phyloP scores from a whole-genome alignment of 2,113 vertebrate genomes.

The Crotalus horridus region DNA sequence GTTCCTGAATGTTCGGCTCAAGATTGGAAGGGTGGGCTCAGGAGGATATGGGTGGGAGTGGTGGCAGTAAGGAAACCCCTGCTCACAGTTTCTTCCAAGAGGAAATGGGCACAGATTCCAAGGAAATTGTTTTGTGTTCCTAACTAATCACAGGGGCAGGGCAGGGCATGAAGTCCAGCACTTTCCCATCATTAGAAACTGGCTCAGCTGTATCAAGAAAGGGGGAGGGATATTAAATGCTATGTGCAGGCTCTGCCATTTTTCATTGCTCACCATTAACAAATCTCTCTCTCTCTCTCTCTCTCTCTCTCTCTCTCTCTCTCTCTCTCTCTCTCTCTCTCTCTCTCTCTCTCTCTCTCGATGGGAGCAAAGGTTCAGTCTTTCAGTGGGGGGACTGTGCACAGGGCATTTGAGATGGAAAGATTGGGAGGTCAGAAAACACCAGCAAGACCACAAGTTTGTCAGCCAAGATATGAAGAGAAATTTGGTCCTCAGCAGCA shows the following conservation, averaged over 20 bases:
- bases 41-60: slow-evolving; percentile 63
- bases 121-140: slow-evolving; percentile 69
- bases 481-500: background rate
- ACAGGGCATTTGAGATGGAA: background rate
- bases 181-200: slow-evolving; percentile 28
- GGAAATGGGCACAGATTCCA: slow-evolving; percentile 67
- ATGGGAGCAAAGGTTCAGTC: background rate
- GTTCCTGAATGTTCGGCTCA: slow-evolving; percentile 27
- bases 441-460: background rate
- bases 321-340: background rate
- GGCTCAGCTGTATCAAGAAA: background rate
- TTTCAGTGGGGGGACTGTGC: background rate
- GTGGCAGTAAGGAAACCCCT: slow-evolving; percentile 61
- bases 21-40: slow-evolving; percentile 59
- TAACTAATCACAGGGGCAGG: slow-evolving; percentile 54
- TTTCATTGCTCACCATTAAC: background rate
- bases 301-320: background rate
- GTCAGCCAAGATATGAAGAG: background rate
- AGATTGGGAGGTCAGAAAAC: background rate
- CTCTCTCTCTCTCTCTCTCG: background rate
- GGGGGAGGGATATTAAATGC: rapidly evolving
- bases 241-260: background rate
- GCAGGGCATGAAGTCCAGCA: background rate
- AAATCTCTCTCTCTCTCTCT: background rate
- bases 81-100: slow-evolving; percentile 52